Evolutionary conservation across 2,113 vertebrate genomes (phyloP).

Genomic region (Orientallactaga bullata): DNA sequence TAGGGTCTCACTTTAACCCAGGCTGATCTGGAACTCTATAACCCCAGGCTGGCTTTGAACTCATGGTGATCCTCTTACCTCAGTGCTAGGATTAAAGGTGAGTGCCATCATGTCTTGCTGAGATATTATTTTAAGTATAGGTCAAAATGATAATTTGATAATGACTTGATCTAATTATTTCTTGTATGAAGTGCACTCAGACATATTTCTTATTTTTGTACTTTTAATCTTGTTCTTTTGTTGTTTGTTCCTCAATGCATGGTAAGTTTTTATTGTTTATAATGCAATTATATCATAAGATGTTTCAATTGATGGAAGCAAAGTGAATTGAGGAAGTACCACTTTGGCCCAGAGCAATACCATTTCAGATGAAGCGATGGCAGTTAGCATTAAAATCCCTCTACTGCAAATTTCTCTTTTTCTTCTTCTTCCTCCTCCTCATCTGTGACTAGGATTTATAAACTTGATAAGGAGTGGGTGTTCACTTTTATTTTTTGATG

Average conservation of each 20-base stretch:
- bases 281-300: neutral
- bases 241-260: neutral
- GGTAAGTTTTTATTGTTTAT: too few species aligned
- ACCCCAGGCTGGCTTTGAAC: too few species aligned
- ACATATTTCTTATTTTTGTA: conserved; percentile 17
- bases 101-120: neutral
- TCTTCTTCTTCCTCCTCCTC: neutral
- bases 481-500: conserved; percentile 7
- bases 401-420: conserved; percentile 2
- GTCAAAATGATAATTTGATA: neutral
- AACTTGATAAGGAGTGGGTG: neutral
- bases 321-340: neutral
- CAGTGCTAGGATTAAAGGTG: too few species aligned
- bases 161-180: neutral
- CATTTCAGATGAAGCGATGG: neutral
- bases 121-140: neutral
- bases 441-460: conserved; percentile 16
- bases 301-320: neutral
- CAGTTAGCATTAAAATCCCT: neutral
- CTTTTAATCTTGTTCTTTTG: neutral
- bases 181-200: neutral
- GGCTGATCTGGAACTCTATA: too few species aligned
- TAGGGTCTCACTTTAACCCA: too few species aligned
- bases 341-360: conserved; percentile 12
- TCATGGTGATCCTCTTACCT: too few species aligned